phyloP scores from a whole-genome alignment of 2,797 vertebrate genomes.

The Halcyon smyrnensis region DNA sequence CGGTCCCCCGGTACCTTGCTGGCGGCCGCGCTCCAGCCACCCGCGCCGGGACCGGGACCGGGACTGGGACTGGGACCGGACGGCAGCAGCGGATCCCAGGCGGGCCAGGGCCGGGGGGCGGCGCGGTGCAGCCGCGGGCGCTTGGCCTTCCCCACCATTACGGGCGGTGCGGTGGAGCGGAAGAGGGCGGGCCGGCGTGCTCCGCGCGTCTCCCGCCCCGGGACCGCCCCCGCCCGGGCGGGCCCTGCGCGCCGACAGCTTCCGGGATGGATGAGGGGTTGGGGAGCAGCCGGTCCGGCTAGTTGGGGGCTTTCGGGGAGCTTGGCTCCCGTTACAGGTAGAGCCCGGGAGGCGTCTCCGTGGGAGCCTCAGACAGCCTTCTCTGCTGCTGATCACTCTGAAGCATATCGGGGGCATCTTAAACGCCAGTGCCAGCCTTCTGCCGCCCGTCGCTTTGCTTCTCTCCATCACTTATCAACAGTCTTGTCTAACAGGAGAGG shows the following conservation, averaged over 20 bases:
- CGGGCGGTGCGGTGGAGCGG: neutral
- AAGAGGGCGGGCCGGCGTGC: neutral
- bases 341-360: accelerated
- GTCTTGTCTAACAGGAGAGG: no score
- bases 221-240: neutral
- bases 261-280: neutral
- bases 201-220: neutral
- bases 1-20: neutral
- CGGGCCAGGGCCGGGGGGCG: neutral
- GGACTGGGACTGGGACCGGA: neutral
- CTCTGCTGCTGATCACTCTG: neutral
- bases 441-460: accelerated
- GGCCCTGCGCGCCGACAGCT: no score
- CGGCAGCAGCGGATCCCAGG: neutral
- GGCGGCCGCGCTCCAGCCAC: neutral
- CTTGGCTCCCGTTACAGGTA: neutral
- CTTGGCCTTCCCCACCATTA: neutral
- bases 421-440: accelerated
- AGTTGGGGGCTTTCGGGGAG: accelerated
- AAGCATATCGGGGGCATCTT: neutral
- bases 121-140: neutral
- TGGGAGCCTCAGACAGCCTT: accelerated
- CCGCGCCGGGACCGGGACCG: no score
- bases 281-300: accelerated
- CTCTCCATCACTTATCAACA: no score